Conservation (phyloP, 2,888 invertebrate genomes). For the Xanthorhoe spadicearia region DNA sequence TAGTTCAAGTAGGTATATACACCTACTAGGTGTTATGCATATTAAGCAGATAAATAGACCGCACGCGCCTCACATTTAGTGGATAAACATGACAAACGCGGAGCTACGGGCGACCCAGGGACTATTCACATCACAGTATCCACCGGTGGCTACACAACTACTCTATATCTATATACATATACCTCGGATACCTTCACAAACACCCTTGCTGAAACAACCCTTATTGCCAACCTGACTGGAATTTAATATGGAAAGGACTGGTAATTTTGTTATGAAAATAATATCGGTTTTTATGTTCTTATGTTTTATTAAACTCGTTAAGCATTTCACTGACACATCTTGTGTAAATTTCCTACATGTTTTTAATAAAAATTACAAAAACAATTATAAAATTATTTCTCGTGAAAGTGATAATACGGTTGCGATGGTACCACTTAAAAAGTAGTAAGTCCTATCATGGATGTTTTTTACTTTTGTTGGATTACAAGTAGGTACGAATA, state of each 20-base stretch:
- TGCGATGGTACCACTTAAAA: background rate
- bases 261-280: conserved; percentile 10
- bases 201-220: conserved; percentile 28
- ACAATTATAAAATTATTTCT: background rate
- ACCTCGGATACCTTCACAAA: conserved; percentile 20
- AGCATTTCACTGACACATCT: background rate
- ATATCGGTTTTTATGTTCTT: background rate
- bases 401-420: background rate
- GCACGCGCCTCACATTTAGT: conserved; percentile 39
- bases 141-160: conserved; percentile 15
- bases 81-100: conserved; percentile 38
- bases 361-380: background rate
- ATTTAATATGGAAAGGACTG: conserved; percentile 15
- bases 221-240: conserved; percentile 33
- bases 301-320: background rate
- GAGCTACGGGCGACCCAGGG: conserved; percentile 20
- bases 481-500: conserved; percentile 55
- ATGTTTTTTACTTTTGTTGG: conserved; percentile 52
- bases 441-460: background rate
- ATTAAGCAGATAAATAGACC: conserved; percentile 36
- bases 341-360: background rate
- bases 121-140: too few species aligned
- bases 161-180: conserved; percentile 5
- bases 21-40: conserved; percentile 30
- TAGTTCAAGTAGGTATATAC: conserved; percentile 21